Conservation (phyloP, 2,113 vertebrate species). For the Rhinopomastus cyanomelas region DNA sequence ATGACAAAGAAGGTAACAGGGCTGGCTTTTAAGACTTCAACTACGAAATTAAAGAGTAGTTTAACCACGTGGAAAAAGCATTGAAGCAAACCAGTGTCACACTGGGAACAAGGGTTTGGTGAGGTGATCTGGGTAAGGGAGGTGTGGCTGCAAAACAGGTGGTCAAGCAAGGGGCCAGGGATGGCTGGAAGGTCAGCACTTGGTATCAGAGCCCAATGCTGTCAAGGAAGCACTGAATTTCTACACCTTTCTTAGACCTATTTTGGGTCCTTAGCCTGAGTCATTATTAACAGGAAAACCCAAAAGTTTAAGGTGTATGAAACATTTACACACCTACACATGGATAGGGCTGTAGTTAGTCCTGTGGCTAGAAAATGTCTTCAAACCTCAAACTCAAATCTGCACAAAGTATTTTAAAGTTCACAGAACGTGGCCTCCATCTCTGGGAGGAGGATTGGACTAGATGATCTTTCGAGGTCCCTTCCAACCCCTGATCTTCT, state of each 20-base stretch:
- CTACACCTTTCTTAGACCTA: background rate
- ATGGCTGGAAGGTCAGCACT: background rate
- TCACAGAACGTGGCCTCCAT: background rate
- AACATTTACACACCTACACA: background rate
- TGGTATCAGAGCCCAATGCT: background rate
- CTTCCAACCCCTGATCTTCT: too few species aligned
- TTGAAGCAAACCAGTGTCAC: background rate
- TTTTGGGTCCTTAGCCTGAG: background rate
- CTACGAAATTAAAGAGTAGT: background rate
- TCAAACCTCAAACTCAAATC: background rate
- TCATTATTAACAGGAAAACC: background rate
- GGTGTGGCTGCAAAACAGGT: rapidly evolving
- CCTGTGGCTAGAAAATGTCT: background rate
- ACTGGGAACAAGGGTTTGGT: background rate
- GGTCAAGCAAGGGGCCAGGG: background rate
- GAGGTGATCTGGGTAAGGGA: background rate
- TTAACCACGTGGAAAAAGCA: background rate
- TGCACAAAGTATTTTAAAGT: background rate
- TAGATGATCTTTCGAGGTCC: too few species aligned
- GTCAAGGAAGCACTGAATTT: background rate
- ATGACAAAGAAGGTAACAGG: background rate
- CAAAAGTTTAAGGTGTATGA: background rate
- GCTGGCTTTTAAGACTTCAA: background rate
- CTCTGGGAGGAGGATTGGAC: background rate
- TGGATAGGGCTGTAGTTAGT: rapidly evolving